Conservation (phyloP, 1,140 invertebrate species). For the Drosophila malerkotliana region DNA sequence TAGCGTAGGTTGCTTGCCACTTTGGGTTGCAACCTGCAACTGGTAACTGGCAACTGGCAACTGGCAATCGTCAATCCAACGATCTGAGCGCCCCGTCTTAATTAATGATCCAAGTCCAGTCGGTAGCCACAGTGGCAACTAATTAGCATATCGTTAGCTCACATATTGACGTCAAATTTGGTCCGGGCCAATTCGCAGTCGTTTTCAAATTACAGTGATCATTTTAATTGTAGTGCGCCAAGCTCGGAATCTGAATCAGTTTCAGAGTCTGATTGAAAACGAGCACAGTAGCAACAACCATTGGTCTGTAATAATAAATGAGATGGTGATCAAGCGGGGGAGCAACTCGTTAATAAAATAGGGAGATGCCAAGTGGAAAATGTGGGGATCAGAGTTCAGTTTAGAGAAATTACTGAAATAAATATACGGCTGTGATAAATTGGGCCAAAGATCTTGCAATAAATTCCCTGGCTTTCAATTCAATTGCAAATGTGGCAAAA, state of each 20-base stretch:
- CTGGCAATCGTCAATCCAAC: constrained; percentile 63
- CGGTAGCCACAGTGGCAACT: constrained; percentile 40
- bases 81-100: constrained; percentile 68
- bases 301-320: constrained; percentile 36
- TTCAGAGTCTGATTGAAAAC: constrained; percentile 20
- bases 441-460: constrained; percentile 3
- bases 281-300: constrained; percentile 1
- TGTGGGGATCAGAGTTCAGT: constrained; percentile 28
- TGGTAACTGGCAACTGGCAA: constrained; percentile 27
- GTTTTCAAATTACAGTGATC: constrained; percentile 77
- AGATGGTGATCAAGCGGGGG: constrained; percentile 30
- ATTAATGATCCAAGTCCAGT: constrained; percentile 65
- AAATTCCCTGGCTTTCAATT: not conserved
- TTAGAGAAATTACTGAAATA: constrained; percentile 5
- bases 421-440: not conserved
- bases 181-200: constrained; percentile 56
- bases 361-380: constrained; percentile 8
- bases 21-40: constrained; percentile 9
- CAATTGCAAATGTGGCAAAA: constrained; percentile 4
- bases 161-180: constrained; percentile 80
- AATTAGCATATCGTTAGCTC: constrained; percentile 80
- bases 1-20: constrained; percentile 34
- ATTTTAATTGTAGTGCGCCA: constrained; percentile 78
- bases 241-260: constrained; percentile 27
- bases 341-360: constrained; percentile 20